These are phyloP conservation scores for Amyelois transitella DNA, from an alignment of 1,140 invertebrate genomes.

Conservation along the genomic window DNA sequence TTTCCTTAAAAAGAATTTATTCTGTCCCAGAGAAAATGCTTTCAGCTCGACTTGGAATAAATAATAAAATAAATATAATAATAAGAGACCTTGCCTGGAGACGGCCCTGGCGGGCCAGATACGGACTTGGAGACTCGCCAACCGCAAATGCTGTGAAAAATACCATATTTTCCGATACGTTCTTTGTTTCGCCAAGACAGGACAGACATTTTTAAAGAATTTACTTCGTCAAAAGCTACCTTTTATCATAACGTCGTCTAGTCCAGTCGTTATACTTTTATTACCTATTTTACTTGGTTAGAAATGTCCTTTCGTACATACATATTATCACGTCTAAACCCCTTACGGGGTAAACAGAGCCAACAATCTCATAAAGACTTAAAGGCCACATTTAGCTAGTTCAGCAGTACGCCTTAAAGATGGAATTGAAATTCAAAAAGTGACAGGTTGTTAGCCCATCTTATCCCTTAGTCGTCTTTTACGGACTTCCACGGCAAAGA, in stretches of 20 bases:
- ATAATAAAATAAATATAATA: background rate
- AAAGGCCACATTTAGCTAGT: too few relatives aligned
- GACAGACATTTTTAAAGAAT: background rate
- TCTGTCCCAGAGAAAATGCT: background rate
- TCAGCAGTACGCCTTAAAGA: too few relatives aligned
- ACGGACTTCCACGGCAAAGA: too few relatives aligned
- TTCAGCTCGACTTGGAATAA: background rate
- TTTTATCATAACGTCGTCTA: background rate
- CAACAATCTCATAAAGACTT: too few relatives aligned
- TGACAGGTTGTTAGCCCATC: too few relatives aligned
- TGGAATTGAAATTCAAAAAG: too few relatives aligned
- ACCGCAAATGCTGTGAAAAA: background rate
- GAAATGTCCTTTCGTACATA: too few relatives aligned
- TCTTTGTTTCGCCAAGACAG: background rate
- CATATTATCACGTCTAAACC: too few relatives aligned
- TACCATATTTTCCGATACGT: background rate
- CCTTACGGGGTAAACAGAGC: too few relatives aligned
- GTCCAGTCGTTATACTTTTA: background rate
- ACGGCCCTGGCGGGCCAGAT: background rate
- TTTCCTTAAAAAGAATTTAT: background rate
- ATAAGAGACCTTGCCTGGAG: background rate
- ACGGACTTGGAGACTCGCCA: background rate
- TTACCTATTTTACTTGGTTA: background rate
- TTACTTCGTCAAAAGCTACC: background rate
- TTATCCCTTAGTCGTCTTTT: too few relatives aligned